Evolutionary conservation across 2,797 vertebrate species (phyloP).

Genomic region (Antennarius maculatus): DNA sequence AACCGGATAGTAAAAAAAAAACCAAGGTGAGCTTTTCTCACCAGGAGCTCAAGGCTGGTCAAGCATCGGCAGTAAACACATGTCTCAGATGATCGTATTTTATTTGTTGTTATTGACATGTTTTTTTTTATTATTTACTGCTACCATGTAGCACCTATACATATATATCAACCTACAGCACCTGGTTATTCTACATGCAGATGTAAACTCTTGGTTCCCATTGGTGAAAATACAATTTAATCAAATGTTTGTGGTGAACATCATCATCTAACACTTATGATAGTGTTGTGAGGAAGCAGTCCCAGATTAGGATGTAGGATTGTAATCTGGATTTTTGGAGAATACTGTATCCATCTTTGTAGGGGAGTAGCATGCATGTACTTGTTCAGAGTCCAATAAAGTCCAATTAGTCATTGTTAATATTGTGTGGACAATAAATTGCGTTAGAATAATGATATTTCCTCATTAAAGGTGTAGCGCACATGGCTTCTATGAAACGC

Average conservation of each 20-base stretch:
- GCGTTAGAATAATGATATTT: too few species aligned
- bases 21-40: constrained; percentile 19
- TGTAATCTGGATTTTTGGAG: too few species aligned
- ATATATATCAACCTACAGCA: background rate
- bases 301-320: too few species aligned
- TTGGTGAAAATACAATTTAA: constrained; percentile 25
- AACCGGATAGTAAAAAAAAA: constrained; percentile 5
- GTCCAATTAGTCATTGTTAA: too few species aligned
- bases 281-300: too few species aligned
- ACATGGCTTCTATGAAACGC: too few species aligned
- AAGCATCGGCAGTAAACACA: constrained; percentile 9
- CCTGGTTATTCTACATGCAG: constrained; percentile 44
- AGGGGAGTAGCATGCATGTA: too few species aligned
- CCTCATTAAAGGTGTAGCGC: too few species aligned
- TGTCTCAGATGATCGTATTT: constrained; percentile 30
- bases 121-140: constrained; percentile 34
- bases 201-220: constrained; percentile 45
- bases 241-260: background rate
- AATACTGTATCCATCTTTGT: too few species aligned
- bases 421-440: too few species aligned
- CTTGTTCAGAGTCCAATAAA: too few species aligned
- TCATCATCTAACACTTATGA: too few species aligned
- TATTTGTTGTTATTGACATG: constrained; percentile 15
- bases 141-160: background rate
- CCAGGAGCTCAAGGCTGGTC: constrained; percentile 9